Percentiles rank a stretch among this genome's conserved stretches.
Evolutionary conservation across 2,113 vertebrate species (phyloP).

Genomic region (Erythrolamprus reginae): DNA sequence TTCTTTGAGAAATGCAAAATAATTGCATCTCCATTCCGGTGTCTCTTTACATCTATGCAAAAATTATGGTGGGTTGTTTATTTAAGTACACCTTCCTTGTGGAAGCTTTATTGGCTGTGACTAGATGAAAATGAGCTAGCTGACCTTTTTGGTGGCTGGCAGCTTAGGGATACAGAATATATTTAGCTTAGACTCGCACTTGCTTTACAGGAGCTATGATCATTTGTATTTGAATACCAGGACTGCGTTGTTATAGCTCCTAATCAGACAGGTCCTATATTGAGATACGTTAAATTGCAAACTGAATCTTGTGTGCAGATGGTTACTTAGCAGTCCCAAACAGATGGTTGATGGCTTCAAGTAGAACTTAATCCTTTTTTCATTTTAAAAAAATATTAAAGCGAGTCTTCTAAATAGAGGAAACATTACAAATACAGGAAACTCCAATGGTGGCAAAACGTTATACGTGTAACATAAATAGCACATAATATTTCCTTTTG

Average conservation of each 20-base stretch:
- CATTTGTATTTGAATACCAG: conserved; percentile 7
- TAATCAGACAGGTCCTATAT: background rate
- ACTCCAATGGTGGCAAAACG: background rate
- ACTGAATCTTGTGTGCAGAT: background rate
- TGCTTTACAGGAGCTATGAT: conserved; percentile 22
- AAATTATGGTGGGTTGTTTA: conserved; percentile 42
- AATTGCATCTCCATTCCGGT: conserved; percentile 57
- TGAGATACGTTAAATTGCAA: background rate
- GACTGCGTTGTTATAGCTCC: background rate
- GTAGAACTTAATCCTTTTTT: background rate
- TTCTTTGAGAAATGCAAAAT: conserved; percentile 50
- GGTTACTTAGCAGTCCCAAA: background rate
- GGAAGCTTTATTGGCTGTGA: conserved; percentile 39
- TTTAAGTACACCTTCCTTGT: conserved; percentile 29
- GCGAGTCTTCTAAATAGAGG: background rate
- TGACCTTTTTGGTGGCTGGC: conserved; percentile 44
- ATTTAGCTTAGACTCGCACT: conserved; percentile 25
- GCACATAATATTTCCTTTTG: background rate
- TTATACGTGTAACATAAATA: background rate
- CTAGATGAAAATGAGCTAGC: conserved; percentile 53
- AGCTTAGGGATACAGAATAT: conserved; percentile 29
- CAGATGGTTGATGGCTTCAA: background rate
- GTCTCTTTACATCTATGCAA: conserved; percentile 55
- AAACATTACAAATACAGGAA: background rate
- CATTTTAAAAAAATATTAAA: background rate